Evolutionary conservation across 2,888 invertebrate genomes (phyloP), one percentile per base, ranked within the genome.

Genomic region (Aelia acuminata): DNA sequence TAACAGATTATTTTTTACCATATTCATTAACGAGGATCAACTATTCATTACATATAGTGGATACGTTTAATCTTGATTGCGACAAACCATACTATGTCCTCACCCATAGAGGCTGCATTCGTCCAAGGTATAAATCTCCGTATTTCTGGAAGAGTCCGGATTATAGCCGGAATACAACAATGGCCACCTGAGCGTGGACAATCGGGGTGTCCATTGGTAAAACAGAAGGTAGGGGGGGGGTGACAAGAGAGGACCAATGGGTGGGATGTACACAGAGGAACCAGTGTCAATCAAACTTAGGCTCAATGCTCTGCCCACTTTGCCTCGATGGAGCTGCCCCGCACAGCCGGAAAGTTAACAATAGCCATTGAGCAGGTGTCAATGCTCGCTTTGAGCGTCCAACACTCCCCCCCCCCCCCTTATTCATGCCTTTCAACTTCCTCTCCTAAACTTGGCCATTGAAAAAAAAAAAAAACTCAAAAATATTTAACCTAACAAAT

Each of bases 231-330:
- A 26, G 15, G 4, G 3, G 4, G 3, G 1, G 4, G 31, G 13
- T 57, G 26, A 57, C 57, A 26, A 57, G 57, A 57, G 57, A 11
- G 11, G 0, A 15, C 31, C 31, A 31, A 63, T 63, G 4, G 18
- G 31, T 63, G 63, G 63, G 31, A 63, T 31, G 18, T 63, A 63
- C 18, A 63, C 18, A 63, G 7, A 63, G 63, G 31, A 63, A 15
- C 26, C 63, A 5, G 63, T 63, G 63, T 63, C 63, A 63, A 63
- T 63, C 63, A 63, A 63, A 63, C 63, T 63, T 63, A 63, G 63
- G 63, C 15, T 63, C 63, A 63, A 63, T 63, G 63, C 4, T n/a
- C n/a, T 63, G 31, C 15, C 63, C 63, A 63, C 63, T 63, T 63
- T 31, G 63, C 13, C 57, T 26, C 5, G 31, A 4, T 15, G 63